Conservation (phyloP, 92 coral and sea anemone genomes). For the Phenganax subtilis region DNA sequence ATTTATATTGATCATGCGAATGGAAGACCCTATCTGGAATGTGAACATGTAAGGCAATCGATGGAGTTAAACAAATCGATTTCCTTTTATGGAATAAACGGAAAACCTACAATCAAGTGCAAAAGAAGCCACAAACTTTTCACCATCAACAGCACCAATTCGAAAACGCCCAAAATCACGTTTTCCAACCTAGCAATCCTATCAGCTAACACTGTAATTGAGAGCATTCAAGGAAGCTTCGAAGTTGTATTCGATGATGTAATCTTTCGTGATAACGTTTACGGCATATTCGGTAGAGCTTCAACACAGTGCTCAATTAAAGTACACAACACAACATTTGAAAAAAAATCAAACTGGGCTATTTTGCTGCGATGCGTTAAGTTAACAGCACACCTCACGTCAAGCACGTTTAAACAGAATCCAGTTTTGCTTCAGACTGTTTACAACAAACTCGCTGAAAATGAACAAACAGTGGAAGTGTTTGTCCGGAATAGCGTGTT, state of each 20-base stretch:
- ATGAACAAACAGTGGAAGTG: not conserved
- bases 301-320: constrained; percentile 7
- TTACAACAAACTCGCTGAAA: not conserved
- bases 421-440: constrained; percentile 1
- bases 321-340: constrained; percentile 6
- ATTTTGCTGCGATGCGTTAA: constrained; percentile 3
- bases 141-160: not conserved
- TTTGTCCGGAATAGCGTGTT: constrained; percentile 7
- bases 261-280: not conserved
- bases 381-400: not conserved
- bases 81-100: constrained; percentile 17
- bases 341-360: not conserved
- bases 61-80: constrained; percentile 1
- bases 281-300: not conserved
- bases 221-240: not conserved
- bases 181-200: not conserved
- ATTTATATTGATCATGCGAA: constrained; percentile 2
- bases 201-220: not conserved
- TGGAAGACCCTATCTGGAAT: constrained; percentile 25
- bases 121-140: constrained; percentile 3
- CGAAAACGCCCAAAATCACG: not conserved
- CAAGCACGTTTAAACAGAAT: not conserved
- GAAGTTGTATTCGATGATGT: not conserved
- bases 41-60: not conserved
- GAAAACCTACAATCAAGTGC: constrained; percentile 1